These are phyloP conservation scores for Forbesichthys papilliferus DNA, from an alignment of 2,113 vertebrate genomes.

Conservation along the genomic window DNA sequence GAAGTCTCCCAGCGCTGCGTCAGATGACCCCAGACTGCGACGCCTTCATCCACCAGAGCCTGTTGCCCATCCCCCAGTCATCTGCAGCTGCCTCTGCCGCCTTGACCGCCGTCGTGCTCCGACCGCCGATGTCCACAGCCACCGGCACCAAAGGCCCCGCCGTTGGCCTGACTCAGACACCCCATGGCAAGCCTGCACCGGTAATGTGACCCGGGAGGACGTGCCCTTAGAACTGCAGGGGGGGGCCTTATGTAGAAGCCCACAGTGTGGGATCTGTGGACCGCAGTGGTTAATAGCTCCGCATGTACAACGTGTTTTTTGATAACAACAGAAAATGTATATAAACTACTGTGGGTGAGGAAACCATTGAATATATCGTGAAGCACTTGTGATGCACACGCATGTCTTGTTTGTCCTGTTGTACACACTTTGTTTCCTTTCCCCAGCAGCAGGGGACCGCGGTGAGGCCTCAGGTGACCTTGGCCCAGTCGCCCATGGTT, in stretches of 20 bases:
- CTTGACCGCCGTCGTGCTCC: constrained; percentile 84
- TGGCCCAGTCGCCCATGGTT: constrained; percentile 88
- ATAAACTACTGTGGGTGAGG: no score
- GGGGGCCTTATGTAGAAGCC: no score
- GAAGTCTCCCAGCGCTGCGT: constrained; percentile 93
- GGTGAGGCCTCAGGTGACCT: constrained; percentile 84
- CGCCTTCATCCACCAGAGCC: constrained; percentile 95
- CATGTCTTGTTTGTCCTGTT: constrained; percentile 5
- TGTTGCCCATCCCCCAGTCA: constrained; percentile 80
- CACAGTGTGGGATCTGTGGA: no score
- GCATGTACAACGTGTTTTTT: background rate
- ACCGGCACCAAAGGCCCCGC: constrained; percentile 72
- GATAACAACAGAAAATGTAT: no score
- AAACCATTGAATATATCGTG: no score
- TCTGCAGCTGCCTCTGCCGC: constrained; percentile 73
- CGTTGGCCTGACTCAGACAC: constrained; percentile 85
- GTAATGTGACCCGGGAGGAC: constrained; percentile 55
- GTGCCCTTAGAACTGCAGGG: background rate
- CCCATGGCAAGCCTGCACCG: constrained; percentile 84
- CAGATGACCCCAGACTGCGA: constrained; percentile 91
- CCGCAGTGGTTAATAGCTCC: background rate
- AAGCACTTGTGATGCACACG: background rate
- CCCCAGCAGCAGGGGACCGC: constrained; percentile 85
- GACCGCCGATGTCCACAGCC: constrained; percentile 78
- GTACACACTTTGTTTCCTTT: constrained; percentile 62